These are phyloP conservation scores for Phocides pigmalion DNA, from an alignment of 1,140 invertebrate species.

Conservation along the genomic window DNA sequence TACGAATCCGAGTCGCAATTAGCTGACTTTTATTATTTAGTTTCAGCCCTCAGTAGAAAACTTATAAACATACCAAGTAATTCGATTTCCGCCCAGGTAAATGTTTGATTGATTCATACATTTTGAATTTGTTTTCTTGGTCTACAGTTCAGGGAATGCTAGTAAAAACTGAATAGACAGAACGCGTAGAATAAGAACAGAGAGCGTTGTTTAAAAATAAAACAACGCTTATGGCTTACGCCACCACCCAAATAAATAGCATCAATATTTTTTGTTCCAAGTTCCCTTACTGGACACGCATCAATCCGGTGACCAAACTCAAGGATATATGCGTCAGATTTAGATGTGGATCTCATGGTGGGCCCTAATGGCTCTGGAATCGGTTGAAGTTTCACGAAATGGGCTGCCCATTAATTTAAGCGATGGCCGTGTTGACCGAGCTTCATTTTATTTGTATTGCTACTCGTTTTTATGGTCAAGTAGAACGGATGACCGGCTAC, in stretches of 20 bases:
- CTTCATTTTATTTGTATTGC: slow-evolving; percentile 27
- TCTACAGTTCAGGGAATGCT: no score
- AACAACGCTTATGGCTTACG: slow-evolving; percentile 35
- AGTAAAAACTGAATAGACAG: no score
- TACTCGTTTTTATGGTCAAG: slow-evolving; percentile 11
- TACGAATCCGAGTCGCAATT: no score
- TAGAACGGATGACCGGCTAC: slow-evolving; percentile 9
- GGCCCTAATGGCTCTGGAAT: slow-evolving; percentile 38
- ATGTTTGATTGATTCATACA: no score
- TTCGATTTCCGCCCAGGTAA: no score
- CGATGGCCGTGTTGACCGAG: slow-evolving; percentile 30
- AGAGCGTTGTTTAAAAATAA: no score
- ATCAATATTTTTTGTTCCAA: slow-evolving; percentile 57
- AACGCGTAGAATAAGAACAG: no score
- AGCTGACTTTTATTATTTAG: no score
- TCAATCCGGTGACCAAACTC: slow-evolving; percentile 50
- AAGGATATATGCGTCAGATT: slow-evolving; percentile 43
- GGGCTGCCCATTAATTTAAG: slow-evolving; percentile 40
- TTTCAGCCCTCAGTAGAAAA: no score
- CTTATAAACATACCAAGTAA: no score
- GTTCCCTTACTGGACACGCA: slow-evolving; percentile 43
- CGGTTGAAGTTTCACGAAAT: slow-evolving; percentile 41
- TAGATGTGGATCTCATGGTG: slow-evolving; percentile 43
- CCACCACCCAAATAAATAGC: slow-evolving; percentile 53
- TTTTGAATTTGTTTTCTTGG: no score